Percentiles rank a stretch among this genome's conserved stretches.
Conservation (phyloP, 2,888 invertebrate species). For the Bellardia pandia region DNA sequence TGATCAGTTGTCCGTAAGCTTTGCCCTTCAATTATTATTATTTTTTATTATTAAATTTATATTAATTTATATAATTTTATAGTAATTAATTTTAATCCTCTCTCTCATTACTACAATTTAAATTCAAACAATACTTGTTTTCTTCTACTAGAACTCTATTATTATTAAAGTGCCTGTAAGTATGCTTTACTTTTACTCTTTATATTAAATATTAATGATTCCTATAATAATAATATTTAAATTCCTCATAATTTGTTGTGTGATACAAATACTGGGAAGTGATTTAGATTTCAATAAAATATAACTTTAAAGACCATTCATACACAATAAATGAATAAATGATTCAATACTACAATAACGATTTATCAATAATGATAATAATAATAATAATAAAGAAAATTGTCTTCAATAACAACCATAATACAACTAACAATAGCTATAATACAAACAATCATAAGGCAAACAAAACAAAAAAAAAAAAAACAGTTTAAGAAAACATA, state of each 20-base stretch:
- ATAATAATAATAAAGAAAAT: conserved; percentile 41
- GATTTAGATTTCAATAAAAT: conserved; percentile 57
- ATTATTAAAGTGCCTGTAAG: background rate
- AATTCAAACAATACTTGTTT: background rate
- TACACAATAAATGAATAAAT: conserved; percentile 41
- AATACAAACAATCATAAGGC: conserved; percentile 37
- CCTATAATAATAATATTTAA: conserved; percentile 11
- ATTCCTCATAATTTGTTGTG: background rate
- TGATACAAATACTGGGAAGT: background rate
- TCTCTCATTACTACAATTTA: no score
- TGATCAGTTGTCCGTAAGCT: no score
- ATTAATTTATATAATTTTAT: no score
- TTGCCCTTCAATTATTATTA: no score
- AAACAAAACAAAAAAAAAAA: background rate
- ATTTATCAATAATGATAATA: conserved; percentile 48
- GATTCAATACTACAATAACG: conserved; percentile 5
- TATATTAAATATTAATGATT: background rate
- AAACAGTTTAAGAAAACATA: conserved; percentile 9
- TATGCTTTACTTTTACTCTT: background rate
- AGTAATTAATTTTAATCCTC: no score
- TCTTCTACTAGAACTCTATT: background rate
- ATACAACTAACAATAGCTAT: conserved; percentile 27
- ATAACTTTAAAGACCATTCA: conserved; percentile 47
- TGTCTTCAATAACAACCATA: conserved; percentile 21
- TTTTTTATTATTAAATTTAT: no score